Conservation (phyloP, 2,113 vertebrate genomes). For the Ibidorhyncha struthersii region DNA sequence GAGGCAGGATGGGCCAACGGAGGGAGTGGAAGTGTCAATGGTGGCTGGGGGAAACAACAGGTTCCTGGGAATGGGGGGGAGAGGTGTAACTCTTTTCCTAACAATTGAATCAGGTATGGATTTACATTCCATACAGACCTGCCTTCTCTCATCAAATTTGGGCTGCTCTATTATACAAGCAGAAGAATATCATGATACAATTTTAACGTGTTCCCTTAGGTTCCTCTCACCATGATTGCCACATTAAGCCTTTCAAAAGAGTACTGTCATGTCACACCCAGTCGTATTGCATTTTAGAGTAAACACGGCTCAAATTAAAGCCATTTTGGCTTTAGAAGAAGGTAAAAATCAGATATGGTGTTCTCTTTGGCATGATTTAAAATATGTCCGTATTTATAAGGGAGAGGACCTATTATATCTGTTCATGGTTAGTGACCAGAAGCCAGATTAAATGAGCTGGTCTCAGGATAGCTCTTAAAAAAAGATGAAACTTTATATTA, state of each 20-base stretch:
- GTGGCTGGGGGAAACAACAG: neutral
- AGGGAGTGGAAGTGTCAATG: neutral
- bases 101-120: neutral
- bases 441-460: neutral
- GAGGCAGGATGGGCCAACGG: neutral
- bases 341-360: neutral
- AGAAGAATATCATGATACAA: neutral
- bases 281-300: neutral
- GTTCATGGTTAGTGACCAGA: neutral
- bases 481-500: neutral
- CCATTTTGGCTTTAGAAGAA: neutral
- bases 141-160: neutral
- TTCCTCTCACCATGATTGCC: neutral
- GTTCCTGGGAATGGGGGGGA: neutral
- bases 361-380: neutral
- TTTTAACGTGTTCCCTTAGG: neutral
- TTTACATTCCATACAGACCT: neutral
- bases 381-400: neutral
- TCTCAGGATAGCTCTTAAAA: neutral
- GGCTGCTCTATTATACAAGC: neutral
- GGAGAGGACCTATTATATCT: neutral
- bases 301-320: neutral
- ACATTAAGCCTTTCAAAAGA: neutral
- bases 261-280: neutral
- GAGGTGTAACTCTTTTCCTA: neutral